Evolutionary conservation across 2,888 invertebrate species (phyloP).

Genomic region (Morpho deidamia): DNA sequence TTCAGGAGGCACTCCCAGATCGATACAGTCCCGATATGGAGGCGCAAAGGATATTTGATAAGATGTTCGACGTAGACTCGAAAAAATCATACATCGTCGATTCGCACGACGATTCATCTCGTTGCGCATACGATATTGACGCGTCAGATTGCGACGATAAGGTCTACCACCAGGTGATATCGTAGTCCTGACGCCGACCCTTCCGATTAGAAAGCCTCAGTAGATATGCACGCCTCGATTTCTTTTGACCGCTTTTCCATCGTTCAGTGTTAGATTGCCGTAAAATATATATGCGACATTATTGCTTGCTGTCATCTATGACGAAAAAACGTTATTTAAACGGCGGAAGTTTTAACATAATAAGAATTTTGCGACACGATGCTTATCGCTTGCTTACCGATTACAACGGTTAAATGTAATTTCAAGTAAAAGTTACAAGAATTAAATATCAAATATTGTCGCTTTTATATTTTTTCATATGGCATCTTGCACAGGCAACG

Average conservation of each 20-base stretch:
- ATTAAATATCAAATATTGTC: conserved; percentile 32
- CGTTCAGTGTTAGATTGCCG: conserved; percentile 45
- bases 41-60: conserved; percentile 77
- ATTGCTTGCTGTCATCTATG: conserved; percentile 1
- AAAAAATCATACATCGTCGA: conserved; percentile 67
- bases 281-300: conserved; percentile 44
- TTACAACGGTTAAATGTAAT: background rate
- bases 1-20: conserved; percentile 74
- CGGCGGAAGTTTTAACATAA: background rate
- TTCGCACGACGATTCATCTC: conserved; percentile 65
- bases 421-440: background rate
- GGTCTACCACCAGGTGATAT: conserved; percentile 70
- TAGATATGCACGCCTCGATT: conserved; percentile 73
- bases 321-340: background rate
- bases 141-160: conserved; percentile 73
- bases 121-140: conserved; percentile 73
- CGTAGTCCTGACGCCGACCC: conserved; percentile 65
- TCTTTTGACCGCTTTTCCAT: conserved; percentile 61
- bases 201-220: conserved; percentile 61
- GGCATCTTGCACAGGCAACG: conserved; percentile 35
- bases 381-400: conserved; percentile 12
- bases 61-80: conserved; percentile 76
- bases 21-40: conserved; percentile 78
- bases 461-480: conserved; percentile 38
- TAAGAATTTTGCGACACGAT: background rate